phyloP scores from a whole-genome alignment of 2,888 invertebrate genomes.

The Acrobasis repandana region DNA sequence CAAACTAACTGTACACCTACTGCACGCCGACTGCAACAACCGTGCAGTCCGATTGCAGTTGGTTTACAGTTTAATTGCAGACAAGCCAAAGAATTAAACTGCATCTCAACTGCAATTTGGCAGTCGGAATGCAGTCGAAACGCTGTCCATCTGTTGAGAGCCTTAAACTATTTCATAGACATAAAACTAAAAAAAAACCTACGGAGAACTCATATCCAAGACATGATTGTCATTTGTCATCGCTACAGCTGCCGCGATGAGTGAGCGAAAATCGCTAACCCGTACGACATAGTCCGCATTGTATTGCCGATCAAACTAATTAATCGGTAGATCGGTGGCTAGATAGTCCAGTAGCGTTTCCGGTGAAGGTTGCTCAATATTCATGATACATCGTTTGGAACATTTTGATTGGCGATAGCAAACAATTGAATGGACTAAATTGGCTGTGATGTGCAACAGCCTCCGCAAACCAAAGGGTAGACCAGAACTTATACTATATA shows the following conservation, averaged over 20 bases:
- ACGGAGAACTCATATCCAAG: conserved; percentile 2
- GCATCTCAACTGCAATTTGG: too few relatives aligned
- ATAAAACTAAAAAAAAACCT: not conserved
- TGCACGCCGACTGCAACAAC: too few relatives aligned
- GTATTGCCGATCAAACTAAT: conserved; percentile 75
- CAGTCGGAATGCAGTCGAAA: too few relatives aligned
- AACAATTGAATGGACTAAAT: conserved; percentile 55
- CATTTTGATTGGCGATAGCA: conserved; percentile 72
- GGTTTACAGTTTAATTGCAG: too few relatives aligned
- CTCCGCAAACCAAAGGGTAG: too few relatives aligned
- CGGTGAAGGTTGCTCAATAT: conserved; percentile 79
- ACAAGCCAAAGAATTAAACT: too few relatives aligned
- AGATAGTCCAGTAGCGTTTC: conserved; percentile 79
- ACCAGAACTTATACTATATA: too few relatives aligned
- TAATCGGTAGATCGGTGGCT: conserved; percentile 75
- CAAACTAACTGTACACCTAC: too few relatives aligned
- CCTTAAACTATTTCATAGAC: not conserved
- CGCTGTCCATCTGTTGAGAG: too few relatives aligned
- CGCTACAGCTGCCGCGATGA: conserved; percentile 70
- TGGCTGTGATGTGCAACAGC: conserved; percentile 31
- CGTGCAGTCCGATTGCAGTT: too few relatives aligned
- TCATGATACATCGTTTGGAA: conserved; percentile 58
- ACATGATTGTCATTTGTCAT: conserved; percentile 56
- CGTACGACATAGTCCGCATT: conserved; percentile 74
- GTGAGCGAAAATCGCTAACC: conserved; percentile 67